Evolutionary conservation across 2,888 invertebrate genomes (phyloP), one percentile per base, ranked within the genome.

Genomic region (Rotaria macrura): DNA sequence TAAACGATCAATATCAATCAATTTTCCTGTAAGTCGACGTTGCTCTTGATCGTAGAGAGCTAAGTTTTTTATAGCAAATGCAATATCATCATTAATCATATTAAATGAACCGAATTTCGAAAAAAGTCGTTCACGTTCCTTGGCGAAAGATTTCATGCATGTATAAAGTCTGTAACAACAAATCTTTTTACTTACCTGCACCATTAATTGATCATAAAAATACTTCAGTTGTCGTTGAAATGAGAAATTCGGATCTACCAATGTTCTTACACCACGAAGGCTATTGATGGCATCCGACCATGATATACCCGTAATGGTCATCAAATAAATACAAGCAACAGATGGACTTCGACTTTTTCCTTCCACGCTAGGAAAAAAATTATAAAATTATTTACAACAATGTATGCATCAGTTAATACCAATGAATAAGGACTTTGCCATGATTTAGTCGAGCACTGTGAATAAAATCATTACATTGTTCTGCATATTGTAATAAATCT

Each of bases 261-360:
- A 95, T 0, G 94, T 94, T 87, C 97, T 93, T 65, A 96, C 96
- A 0, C 95, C 95, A 87, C 96, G 93, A 84, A 97, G 95, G 87
- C 96, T 95, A 92, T 96, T 96, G 87, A 97, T 92, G 1, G 96
- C 94, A 89, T 97, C 96, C 88, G 95, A 94, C 95, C 96, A 96
- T 86, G 93, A 94, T 84, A 97, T 93, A 87, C 94, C 92, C 49
- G 97, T 96, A 87, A 95, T 95, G 83, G 95, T 94, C 96, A 97
- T 97, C 87, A 97, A 94, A 92, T 97, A 97, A 72, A 97, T 97
- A 86, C 96, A 95, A 0, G 95, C 95, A 85, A 97, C 95, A 0
- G 97, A 96, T 88, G 97, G 97, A 89, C 96, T 96, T 40, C 97
- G 93, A 1, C 97, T 97, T 94, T 97, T 96, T 52, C 97, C 97